Evolutionary conservation across 1,140 invertebrate species (phyloP), one percentile per base, ranked within the genome.

Genomic region (Choristoneura fumiferana): DNA sequence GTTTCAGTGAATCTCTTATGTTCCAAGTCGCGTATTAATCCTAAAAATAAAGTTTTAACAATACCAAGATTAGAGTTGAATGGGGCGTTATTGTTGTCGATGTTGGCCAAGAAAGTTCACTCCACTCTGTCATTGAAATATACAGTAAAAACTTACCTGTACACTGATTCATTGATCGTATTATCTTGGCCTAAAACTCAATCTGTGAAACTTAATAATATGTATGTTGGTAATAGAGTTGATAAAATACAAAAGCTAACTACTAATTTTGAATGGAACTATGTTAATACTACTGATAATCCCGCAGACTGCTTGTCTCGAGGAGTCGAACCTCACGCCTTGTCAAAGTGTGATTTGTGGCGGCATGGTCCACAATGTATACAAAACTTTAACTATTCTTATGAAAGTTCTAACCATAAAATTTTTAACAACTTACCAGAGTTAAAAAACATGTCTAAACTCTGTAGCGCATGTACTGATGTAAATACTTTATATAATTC

Each of bases 191-290:
- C 6, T 2, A 6, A 29, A 29, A 29, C 22, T 29, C 22, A 39
- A 2, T 4, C 37, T 12, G 37, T 39, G 8, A 14, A 39, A 8
- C n/a, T 39, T 3, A n/a, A 39, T 39, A n/a, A 39, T 39, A 39
- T 29, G 22, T 74, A 66, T 57, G 59, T 63, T 10, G 59, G 53
- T 22, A 69, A 69, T 17, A 65, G 63, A 53, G 71, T 73, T 36
- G 43, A 45, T n/a, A 22, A 69, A 55, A 81, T 88, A 54, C 69
- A 73, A 22, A 54, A 62, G 39, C 10, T 63, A 3, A 67, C 63
- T 15, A 17, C 38, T 18, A 10, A 36, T 3, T 57, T n/a, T 9
- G 10, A 35, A 4, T 63, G 61, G 61, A 17, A 29, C 1, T 63
- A 58, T 58, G 52, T 58, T n/a, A 17, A 57, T 2, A 43, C 56